A percentile compares a stretch with the other conserved stretches of the same genome.
These are phyloP conservation scores for Heteromormyrus szaboi DNA, from an alignment of 2,797 vertebrate genomes.

Conservation along the genomic window DNA sequence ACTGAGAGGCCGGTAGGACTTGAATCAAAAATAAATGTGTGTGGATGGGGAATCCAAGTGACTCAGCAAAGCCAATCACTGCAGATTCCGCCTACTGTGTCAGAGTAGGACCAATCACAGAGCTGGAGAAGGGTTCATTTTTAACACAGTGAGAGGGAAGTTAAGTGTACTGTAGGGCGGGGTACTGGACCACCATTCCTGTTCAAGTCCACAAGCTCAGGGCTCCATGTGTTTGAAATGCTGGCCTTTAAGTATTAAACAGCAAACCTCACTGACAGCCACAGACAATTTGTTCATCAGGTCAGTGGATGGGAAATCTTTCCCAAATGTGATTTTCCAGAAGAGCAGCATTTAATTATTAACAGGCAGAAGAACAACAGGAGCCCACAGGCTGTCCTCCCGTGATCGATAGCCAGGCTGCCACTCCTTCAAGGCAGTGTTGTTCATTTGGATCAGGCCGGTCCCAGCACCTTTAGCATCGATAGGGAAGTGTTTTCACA, in stretches of 20 bases:
- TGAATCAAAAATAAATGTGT: not conserved
- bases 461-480: not conserved
- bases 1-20: not conserved
- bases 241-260: constrained; percentile 22
- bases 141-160: not conserved
- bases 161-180: not conserved
- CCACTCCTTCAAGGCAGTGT: not conserved
- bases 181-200: constrained; percentile 3
- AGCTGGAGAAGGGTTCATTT: not conserved
- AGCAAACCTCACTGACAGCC: not conserved
- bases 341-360: constrained; percentile 42
- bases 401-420: not conserved
- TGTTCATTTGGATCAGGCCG: not conserved
- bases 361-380: constrained; percentile 33
- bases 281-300: constrained; percentile 42
- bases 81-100: not conserved
- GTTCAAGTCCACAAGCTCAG: constrained; percentile 23
- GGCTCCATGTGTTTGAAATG: constrained; percentile 53
- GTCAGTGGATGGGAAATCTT: constrained; percentile 25
- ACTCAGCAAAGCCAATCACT: not conserved
- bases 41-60: not conserved
- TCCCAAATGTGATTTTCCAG: constrained; percentile 39
- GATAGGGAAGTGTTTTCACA: not conserved
- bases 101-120: not conserved
- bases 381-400: not conserved